A percentile compares a stretch with the other conserved stretches of the same genome.
These are phyloP conservation scores for Himalopsyche anomala DNA, from an alignment of 2,888 invertebrate genomes.

Conservation along the genomic window DNA sequence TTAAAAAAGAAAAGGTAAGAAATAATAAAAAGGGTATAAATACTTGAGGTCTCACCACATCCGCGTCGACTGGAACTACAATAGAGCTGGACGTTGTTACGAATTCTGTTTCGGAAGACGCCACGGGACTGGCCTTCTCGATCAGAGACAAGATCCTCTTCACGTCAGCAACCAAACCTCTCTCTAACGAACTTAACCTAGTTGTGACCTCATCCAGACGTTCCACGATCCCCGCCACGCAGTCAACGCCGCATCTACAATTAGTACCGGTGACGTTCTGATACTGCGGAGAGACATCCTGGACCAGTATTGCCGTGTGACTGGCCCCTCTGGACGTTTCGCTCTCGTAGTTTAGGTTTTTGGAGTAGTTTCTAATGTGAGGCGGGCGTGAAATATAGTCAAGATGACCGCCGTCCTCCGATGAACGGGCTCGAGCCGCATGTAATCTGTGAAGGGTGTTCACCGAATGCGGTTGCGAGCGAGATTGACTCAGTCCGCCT, in stretches of 20 bases:
- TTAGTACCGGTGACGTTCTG: conserved; percentile 71
- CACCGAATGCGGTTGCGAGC: conserved; percentile 76
- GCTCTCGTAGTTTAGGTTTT: conserved; percentile 61
- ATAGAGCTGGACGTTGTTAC: conserved; percentile 68
- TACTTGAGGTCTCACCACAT: conserved; percentile 72
- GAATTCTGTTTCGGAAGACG: conserved; percentile 68
- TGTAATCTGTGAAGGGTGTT: conserved; percentile 74
- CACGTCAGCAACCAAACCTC: conserved; percentile 84
- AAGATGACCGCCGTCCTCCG: conserved; percentile 63
- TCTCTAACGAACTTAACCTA: conserved; percentile 84
- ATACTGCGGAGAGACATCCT: conserved; percentile 74
- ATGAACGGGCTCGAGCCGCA: conserved; percentile 59
- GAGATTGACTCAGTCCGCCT: conserved; percentile 72
- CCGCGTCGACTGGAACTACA: conserved; percentile 68
- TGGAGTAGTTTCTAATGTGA: conserved; percentile 60
- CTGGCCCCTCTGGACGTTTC: conserved; percentile 57
- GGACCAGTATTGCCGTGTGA: conserved; percentile 68
- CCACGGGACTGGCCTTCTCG: conserved; percentile 71
- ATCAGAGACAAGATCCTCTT: conserved; percentile 83
- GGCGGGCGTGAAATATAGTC: conserved; percentile 62
- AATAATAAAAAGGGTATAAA: no score
- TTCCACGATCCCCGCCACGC: conserved; percentile 70
- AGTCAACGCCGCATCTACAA: conserved; percentile 7
- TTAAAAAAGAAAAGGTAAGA: no score
- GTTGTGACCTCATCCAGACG: conserved; percentile 83